Conservation (phyloP, 1,140 invertebrate genomes). For the Gyrodactylus salaris region DNA sequence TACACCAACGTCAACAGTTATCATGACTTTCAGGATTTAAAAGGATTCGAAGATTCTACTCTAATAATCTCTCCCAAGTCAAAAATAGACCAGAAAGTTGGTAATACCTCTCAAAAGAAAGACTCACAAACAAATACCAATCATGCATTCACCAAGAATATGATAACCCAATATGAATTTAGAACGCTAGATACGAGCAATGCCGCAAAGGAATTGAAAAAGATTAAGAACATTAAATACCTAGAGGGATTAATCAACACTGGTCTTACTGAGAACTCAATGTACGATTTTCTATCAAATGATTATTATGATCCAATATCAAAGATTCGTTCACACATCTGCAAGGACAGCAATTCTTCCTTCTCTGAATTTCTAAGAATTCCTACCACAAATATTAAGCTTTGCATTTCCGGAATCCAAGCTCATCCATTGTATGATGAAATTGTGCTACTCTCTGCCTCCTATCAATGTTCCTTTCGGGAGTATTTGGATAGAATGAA, state of each 20-base stretch:
- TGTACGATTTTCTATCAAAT: not conserved
- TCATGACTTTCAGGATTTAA: no score
- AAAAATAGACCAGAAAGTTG: no score
- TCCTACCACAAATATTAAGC: no score
- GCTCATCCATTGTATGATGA: not conserved
- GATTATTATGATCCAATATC: not conserved
- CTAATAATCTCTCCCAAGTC: no score
- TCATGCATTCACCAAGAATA: not conserved
- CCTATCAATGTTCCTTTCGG: not conserved
- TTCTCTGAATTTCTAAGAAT: no score
- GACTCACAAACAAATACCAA: not conserved
- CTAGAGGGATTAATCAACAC: not conserved
- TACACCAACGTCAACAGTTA: no score
- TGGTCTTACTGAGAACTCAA: not conserved
- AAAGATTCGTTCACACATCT: no score
- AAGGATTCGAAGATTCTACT: no score
- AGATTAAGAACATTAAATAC: not conserved
- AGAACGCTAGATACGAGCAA: not conserved
- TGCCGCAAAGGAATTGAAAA: not conserved
- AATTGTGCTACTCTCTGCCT: not conserved
- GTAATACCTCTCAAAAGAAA: no score
- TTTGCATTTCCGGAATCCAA: not conserved
- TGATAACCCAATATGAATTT: not conserved
- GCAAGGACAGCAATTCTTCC: no score
- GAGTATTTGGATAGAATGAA: slow-evolving; percentile 15